These are phyloP conservation scores for Pipistrellus kuhlii DNA, from an alignment of 2,797 vertebrate species.

Conservation along the genomic window DNA sequence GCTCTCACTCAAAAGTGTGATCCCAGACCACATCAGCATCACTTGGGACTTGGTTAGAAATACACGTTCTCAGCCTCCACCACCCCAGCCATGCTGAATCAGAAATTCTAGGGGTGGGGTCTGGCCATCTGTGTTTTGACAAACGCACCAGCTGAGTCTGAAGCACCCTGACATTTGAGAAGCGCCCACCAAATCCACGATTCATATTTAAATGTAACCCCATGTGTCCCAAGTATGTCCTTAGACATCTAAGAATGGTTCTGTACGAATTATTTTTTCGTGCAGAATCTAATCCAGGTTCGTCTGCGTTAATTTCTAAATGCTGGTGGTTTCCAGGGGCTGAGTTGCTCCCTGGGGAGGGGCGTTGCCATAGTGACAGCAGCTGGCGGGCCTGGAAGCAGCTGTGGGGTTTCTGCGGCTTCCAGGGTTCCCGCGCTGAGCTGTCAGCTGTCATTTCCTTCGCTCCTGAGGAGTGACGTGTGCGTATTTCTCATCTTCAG, in stretches of 20 bases:
- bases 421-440: neutral
- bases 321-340: neutral
- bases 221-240: neutral
- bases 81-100: neutral
- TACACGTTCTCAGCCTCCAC: neutral
- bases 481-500: constrained; percentile 13
- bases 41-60: neutral
- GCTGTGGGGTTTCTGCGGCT: neutral
- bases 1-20: neutral
- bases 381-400: neutral
- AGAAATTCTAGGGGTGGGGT: neutral
- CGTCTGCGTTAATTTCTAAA: constrained; percentile 9
- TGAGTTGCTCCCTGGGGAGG: neutral
- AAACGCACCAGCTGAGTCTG: neutral
- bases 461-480: neutral
- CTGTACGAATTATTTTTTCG: neutral
- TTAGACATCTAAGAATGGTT: constrained; percentile 7
- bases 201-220: neutral
- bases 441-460: neutral
- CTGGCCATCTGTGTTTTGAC: neutral
- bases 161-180: neutral
- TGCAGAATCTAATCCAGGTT: neutral
- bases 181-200: neutral
- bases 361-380: constrained; percentile 55
- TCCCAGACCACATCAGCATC: neutral